A percentile compares a stretch with the other conserved stretches of the same genome.
phyloP scores from a whole-genome alignment of 2,113 vertebrate genomes.

The Platysteira castanea region DNA sequence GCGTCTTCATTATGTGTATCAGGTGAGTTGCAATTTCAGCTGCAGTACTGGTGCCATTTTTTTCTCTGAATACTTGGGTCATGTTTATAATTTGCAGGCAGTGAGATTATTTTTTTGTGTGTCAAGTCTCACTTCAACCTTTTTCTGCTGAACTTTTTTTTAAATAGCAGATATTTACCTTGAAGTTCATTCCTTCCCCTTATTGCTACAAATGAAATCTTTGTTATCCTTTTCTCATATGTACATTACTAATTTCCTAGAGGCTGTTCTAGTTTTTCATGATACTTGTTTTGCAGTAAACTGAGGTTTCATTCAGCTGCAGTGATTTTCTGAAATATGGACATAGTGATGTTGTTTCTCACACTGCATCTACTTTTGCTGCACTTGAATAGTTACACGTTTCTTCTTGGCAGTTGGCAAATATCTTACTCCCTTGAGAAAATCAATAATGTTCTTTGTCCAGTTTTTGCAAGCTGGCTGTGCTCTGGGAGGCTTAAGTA shows the following conservation, averaged over 20 bases:
- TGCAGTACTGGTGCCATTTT: background rate
- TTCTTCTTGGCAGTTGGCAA: constrained; percentile 41
- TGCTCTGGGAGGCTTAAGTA: background rate
- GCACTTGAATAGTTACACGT: background rate
- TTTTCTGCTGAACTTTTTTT: background rate
- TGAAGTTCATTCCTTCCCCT: background rate
- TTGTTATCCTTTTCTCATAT: background rate
- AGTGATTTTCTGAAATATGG: background rate
- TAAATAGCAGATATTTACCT: background rate
- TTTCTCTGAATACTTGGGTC: background rate
- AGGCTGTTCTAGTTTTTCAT: background rate
- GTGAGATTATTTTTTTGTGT: background rate
- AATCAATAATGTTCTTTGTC: constrained; percentile 11
- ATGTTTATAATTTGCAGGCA: background rate
- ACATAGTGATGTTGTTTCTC: background rate
- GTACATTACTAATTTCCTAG: background rate
- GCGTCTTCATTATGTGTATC: background rate
- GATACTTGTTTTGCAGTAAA: background rate
- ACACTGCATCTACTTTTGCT: background rate
- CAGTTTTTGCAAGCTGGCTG: background rate
- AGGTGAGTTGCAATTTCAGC: background rate
- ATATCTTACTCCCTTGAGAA: constrained; percentile 40
- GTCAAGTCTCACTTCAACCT: background rate
- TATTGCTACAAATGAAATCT: background rate
- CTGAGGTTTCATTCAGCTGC: background rate